Percentiles rank a stretch among this genome's conserved stretches.
Evolutionary conservation across 2,113 vertebrate species (phyloP).

Genomic region (Beaufortia kweichowensis): DNA sequence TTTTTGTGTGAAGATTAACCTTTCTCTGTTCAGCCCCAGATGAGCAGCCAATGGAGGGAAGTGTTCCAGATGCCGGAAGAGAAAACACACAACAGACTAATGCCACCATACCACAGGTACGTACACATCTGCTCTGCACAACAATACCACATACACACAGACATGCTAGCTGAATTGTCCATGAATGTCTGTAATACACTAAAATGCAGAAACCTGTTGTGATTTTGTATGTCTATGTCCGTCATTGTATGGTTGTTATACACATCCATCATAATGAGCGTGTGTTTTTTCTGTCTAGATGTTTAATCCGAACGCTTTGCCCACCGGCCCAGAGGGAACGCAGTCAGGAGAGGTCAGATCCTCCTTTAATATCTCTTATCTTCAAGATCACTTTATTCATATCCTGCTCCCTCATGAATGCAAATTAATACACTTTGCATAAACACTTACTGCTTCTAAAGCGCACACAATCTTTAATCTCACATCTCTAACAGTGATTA

Average conservation of each 20-base stretch:
- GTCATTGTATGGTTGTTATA: not conserved
- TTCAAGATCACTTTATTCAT: slow-evolving; percentile 8
- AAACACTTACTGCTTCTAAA: slow-evolving; percentile 1
- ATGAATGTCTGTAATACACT: no score
- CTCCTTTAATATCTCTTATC: not conserved
- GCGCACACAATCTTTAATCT: not conserved
- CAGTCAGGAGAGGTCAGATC: slow-evolving; percentile 84
- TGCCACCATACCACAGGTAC: slow-evolving; percentile 66
- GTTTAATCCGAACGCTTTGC: slow-evolving; percentile 72
- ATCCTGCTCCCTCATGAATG: slow-evolving; percentile 35
- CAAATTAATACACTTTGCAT: slow-evolving; percentile 36
- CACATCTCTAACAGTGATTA: not conserved
- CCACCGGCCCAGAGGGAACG: slow-evolving; percentile 75
- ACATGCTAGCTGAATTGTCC: no score
- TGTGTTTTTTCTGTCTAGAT: slow-evolving; percentile 66
- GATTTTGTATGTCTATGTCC: not conserved
- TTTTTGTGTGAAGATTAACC: not conserved
- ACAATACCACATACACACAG: not conserved
- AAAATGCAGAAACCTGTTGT: no score
- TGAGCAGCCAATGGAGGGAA: slow-evolving; percentile 77
- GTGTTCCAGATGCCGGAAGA: slow-evolving; percentile 60
- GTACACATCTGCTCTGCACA: not conserved
- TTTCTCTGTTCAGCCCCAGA: slow-evolving; percentile 71
- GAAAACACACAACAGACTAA: slow-evolving; percentile 67
- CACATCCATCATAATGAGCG: not conserved